Conservation (phyloP, 2,888 invertebrate species). For the Cinara cedri region DNA sequence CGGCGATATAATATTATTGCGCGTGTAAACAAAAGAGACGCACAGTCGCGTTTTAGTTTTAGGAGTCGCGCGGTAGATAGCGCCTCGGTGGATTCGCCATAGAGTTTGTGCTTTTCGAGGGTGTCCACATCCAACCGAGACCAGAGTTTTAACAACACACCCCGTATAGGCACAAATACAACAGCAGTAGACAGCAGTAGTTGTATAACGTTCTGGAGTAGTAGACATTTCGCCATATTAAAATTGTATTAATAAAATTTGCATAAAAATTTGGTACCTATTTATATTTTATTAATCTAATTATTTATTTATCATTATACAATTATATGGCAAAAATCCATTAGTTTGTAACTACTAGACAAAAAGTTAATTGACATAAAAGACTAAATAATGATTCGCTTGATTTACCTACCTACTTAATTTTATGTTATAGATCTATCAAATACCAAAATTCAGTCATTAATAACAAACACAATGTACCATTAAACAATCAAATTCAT, state of each 20-base stretch:
- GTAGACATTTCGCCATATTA: not conserved
- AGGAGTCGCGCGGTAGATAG: conserved; percentile 29
- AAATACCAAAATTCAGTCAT: conserved; percentile 26
- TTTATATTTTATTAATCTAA: too few species aligned
- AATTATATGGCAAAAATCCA: too few species aligned
- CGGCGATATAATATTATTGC: too few species aligned
- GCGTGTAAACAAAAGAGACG: not conserved
- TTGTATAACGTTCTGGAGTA: conserved; percentile 19
- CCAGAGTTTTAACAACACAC: conserved; percentile 27
- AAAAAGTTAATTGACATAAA: too few species aligned
- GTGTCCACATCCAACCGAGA: conserved; percentile 35
- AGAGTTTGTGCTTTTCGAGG: not conserved
- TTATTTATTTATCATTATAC: too few species aligned
- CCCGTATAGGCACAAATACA: not conserved
- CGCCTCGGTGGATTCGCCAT: not conserved
- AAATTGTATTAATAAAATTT: too few species aligned
- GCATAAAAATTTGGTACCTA: too few species aligned
- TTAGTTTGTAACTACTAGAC: too few species aligned
- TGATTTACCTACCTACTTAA: too few species aligned
- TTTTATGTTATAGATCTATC: conserved; percentile 25
- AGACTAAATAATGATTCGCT: too few species aligned
- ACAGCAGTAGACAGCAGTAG: conserved; percentile 1
- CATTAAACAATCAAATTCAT: conserved; percentile 20
- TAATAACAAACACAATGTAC: conserved; percentile 31
- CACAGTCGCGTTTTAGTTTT: not conserved